These are phyloP conservation scores for Pteropus rufus DNA, from an alignment of 2,797 vertebrate species.

Conservation along the genomic window DNA sequence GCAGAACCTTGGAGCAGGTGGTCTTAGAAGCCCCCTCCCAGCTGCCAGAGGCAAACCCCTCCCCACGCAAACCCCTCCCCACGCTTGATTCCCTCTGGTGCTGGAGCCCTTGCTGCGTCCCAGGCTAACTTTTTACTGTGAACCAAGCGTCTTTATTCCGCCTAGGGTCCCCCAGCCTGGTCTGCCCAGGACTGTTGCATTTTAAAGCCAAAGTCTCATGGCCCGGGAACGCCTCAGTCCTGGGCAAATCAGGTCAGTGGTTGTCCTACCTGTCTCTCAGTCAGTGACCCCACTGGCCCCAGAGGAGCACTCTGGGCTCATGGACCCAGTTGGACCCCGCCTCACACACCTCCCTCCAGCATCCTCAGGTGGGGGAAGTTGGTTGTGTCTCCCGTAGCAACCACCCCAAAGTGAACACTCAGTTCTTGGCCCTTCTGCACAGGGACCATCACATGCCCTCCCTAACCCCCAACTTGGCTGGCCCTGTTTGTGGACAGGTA, in stretches of 20 bases:
- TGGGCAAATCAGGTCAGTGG: neutral
- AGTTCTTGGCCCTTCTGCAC: neutral
- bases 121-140: neutral
- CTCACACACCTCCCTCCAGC: neutral
- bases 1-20: neutral
- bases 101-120: neutral
- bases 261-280: neutral
- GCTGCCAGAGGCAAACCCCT: neutral
- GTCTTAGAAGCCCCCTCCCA: neutral
- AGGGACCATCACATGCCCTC: rapidly evolving
- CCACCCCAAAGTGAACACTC: neutral
- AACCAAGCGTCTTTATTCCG: neutral
- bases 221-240: neutral
- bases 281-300: neutral
- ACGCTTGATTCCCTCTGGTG: neutral
- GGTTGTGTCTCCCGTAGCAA: neutral
- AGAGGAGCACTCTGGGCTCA: neutral
- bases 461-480: rapidly evolving
- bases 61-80: neutral
- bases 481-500: neutral
- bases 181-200: neutral
- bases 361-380: neutral
- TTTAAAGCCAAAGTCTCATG: neutral
- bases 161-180: neutral
- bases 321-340: neutral